Percentiles rank a stretch among this genome's conserved stretches.
These are phyloP conservation scores for Allobates femoralis DNA, from an alignment of 2,797 vertebrate genomes.

Conservation along the genomic window DNA sequence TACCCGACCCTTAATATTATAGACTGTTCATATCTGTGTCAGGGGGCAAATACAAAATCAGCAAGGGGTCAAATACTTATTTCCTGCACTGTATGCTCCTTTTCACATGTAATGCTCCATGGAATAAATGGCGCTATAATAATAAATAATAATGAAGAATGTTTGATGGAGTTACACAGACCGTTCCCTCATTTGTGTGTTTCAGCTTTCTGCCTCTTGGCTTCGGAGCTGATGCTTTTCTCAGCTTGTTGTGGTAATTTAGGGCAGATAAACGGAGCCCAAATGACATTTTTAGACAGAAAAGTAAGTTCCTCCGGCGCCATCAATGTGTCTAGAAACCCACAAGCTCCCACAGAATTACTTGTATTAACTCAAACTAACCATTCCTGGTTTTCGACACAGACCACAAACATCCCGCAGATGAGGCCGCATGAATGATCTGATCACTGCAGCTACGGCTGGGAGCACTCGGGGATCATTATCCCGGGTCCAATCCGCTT, in stretches of 20 bases:
- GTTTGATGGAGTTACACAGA: background rate
- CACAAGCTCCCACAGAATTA: slow-evolving; percentile 41
- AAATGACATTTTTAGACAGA: slow-evolving; percentile 47
- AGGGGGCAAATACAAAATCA: too few relatives aligned
- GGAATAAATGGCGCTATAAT: too few relatives aligned
- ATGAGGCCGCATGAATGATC: slow-evolving; percentile 23
- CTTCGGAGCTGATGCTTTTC: background rate
- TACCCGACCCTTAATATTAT: too few relatives aligned
- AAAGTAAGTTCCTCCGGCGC: slow-evolving; percentile 48
- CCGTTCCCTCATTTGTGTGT: background rate
- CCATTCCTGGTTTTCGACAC: slow-evolving; percentile 45
- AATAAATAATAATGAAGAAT: too few relatives aligned
- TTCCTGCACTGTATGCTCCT: too few relatives aligned
- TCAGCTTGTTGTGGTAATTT: slow-evolving; percentile 2
- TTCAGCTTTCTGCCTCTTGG: background rate
- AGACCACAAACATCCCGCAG: slow-evolving; percentile 54
- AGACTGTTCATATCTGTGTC: too few relatives aligned
- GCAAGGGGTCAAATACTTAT: too few relatives aligned
- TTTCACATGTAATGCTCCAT: too few relatives aligned
- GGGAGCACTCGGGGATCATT: slow-evolving; percentile 4
- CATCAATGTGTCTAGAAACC: slow-evolving; percentile 45
- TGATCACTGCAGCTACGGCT: slow-evolving; percentile 38
- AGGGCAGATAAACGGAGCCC: background rate
- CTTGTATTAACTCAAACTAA: slow-evolving; percentile 33
- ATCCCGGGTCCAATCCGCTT: background rate